Evolutionary conservation across 1,140 invertebrate genomes (phyloP), one percentile per base, ranked within the genome.

Genomic region (Drosophila equinoxialis): DNA sequence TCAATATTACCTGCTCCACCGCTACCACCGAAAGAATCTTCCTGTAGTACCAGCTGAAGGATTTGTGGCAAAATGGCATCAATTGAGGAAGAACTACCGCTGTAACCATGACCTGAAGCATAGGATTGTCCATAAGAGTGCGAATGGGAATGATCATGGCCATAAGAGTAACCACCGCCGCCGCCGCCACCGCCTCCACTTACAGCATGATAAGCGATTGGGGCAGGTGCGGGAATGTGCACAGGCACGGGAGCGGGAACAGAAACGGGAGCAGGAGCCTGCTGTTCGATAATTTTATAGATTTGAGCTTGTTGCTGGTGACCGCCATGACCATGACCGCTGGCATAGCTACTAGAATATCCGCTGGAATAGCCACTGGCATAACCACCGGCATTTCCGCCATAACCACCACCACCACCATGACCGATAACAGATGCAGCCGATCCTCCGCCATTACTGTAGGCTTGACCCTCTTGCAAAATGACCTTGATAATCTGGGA

Each of bases 61-160:
- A 91, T 91, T 72, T 91, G 89, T 3, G 89, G 89, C 72, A 91
- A 60, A 20, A 91, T 86, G 51, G 76, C 64, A 3, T 90, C 79
- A 23, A 91, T 67, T 17, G 78, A 65, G 26, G 59, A 58, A 41
- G 80, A 67, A 1, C 84, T 71, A 37, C 77, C 67, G 3, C 84
- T 71, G 41, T 81, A 87, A 7, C 85, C 75, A 51, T 85, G 82
- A 3, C 83, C 79, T 1, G 77, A 33, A 6, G 85, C 84, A 60
- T 90, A 84, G 0, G 77, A 81, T 11, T 83, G 74, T 3, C 85
- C 85, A 11, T 84, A 77, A 20, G 68, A 67, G 65, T 77, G 77
- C 13, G 20, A 35, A 37, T 61, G 60, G 17, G 68, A 59, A 35
- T 73, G 62, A 48, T 64, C 70, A 8, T 68, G 66, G 11, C 45